phyloP scores from a whole-genome alignment of 2,888 invertebrate genomes.

The Pristionchus arcanus region DNA sequence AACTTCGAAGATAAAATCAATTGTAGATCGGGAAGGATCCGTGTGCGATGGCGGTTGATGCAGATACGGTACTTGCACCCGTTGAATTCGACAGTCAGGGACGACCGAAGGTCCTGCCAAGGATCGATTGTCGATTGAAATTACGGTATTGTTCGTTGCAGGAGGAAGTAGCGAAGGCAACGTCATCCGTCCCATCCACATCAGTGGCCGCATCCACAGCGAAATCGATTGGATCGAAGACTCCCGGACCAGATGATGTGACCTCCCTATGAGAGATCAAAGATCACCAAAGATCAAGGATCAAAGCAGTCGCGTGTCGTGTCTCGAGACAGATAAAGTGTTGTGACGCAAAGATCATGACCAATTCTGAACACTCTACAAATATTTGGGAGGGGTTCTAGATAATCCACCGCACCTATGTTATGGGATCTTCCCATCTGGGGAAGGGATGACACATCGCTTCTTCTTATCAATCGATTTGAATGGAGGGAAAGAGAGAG shows the following conservation, averaged over 20 bases:
- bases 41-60: background rate
- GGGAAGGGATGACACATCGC: slow-evolving; percentile 2
- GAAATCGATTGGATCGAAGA: slow-evolving; percentile 15
- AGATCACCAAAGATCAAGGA: background rate
- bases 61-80: slow-evolving; percentile 2
- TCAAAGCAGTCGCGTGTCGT: slow-evolving; percentile 31
- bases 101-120: background rate
- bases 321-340: slow-evolving; percentile 41
- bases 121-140: background rate
- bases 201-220: slow-evolving; percentile 21
- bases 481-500: background rate
- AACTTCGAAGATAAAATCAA: background rate
- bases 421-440: background rate
- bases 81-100: slow-evolving; percentile 50
- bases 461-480: slow-evolving; percentile 38
- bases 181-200: background rate
- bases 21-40: slow-evolving; percentile 37
- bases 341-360: slow-evolving; percentile 52
- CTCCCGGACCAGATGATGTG: slow-evolving; percentile 29
- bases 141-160: slow-evolving; percentile 31
- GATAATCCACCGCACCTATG: background rate
- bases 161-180: slow-evolving; percentile 24
- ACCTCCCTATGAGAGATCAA: slow-evolving; percentile 6
- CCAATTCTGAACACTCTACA: background rate
- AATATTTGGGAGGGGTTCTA: background rate